phyloP scores from a whole-genome alignment of 2,888 invertebrate genomes.

The Bhutanitis thaidina region DNA sequence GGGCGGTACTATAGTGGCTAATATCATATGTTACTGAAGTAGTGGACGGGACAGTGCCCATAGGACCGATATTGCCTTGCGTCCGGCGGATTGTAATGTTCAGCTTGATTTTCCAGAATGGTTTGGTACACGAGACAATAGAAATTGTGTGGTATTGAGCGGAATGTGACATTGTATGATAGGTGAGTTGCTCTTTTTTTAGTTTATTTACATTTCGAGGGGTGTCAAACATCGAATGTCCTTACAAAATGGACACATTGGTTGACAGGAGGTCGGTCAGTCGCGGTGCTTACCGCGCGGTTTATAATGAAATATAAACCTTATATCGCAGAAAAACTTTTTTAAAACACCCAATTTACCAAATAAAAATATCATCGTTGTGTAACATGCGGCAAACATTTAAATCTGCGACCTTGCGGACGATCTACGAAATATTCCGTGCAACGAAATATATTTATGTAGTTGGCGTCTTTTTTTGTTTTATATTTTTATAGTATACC shows the following conservation, averaged over 20 bases:
- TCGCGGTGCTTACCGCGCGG: conserved; percentile 42
- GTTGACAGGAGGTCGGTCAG: conserved; percentile 54
- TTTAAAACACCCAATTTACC: not conserved
- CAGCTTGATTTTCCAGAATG: conserved; percentile 73
- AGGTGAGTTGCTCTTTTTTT: conserved; percentile 64
- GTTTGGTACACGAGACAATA: conserved; percentile 69
- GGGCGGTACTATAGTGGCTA: conserved; percentile 61
- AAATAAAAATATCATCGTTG: conserved; percentile 37
- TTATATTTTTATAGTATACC: not conserved
- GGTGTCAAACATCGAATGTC: conserved; percentile 47
- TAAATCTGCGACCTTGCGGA: conserved; percentile 42
- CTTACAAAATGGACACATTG: conserved; percentile 67
- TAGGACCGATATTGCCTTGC: conserved; percentile 77
- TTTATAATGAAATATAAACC: conserved; percentile 36
- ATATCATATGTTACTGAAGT: conserved; percentile 78
- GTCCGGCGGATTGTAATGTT: conserved; percentile 73
- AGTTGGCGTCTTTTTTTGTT: not conserved
- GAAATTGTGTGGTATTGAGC: conserved; percentile 73
- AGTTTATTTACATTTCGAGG: conserved; percentile 72
- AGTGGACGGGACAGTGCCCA: conserved; percentile 76
- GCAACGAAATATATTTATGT: conserved; percentile 23
- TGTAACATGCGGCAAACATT: conserved; percentile 61
- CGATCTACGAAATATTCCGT: conserved; percentile 39
- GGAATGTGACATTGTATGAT: conserved; percentile 80
- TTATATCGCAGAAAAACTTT: conserved; percentile 23